phyloP scores from a whole-genome alignment of 1,140 invertebrate species.

The Onthophagus taurus region DNA sequence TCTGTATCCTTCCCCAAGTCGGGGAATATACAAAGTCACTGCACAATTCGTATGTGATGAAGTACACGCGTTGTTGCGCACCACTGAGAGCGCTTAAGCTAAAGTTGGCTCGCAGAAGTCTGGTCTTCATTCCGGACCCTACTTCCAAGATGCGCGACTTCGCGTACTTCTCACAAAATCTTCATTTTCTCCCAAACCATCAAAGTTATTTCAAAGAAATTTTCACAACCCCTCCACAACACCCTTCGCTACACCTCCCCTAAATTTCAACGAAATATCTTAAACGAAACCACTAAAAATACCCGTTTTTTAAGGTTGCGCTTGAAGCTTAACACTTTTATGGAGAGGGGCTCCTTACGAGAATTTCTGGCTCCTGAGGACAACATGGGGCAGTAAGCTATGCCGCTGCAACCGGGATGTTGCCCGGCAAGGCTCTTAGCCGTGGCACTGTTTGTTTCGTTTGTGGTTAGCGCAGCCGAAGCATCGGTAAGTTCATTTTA shows the following conservation, averaged over 20 bases:
- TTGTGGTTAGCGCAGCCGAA: slow-evolving; percentile 26
- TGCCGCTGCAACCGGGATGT: slow-evolving; percentile 35
- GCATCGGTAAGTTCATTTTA: slow-evolving; percentile 31
- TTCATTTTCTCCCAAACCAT: slow-evolving; percentile 12
- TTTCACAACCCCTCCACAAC: neutral
- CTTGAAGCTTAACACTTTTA: slow-evolving; percentile 9
- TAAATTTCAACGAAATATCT: neutral
- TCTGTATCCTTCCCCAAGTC: slow-evolving; percentile 21
- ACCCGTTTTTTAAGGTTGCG: slow-evolving; percentile 4
- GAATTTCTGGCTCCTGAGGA: slow-evolving; percentile 23
- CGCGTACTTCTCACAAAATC: slow-evolving; percentile 17
- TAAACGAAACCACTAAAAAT: neutral
- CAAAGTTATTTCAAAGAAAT: slow-evolving; percentile 12
- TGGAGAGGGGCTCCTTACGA: slow-evolving; percentile 25
- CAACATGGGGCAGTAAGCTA: slow-evolving; percentile 37
- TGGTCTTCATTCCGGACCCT: slow-evolving; percentile 24
- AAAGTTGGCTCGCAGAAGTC: slow-evolving; percentile 26
- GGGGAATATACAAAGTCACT: slow-evolving; percentile 23
- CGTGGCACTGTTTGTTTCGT: slow-evolving; percentile 28
- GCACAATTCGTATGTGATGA: slow-evolving; percentile 27
- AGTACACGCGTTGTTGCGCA: slow-evolving; percentile 33
- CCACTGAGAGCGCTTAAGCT: slow-evolving; percentile 32
- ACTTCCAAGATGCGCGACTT: slow-evolving; percentile 22
- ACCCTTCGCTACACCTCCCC: neutral
- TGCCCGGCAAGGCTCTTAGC: slow-evolving; percentile 30